These are phyloP conservation scores for Botrylloides violaceus DNA, from an alignment of 23 tunicate genomes.

Conservation along the genomic window DNA sequence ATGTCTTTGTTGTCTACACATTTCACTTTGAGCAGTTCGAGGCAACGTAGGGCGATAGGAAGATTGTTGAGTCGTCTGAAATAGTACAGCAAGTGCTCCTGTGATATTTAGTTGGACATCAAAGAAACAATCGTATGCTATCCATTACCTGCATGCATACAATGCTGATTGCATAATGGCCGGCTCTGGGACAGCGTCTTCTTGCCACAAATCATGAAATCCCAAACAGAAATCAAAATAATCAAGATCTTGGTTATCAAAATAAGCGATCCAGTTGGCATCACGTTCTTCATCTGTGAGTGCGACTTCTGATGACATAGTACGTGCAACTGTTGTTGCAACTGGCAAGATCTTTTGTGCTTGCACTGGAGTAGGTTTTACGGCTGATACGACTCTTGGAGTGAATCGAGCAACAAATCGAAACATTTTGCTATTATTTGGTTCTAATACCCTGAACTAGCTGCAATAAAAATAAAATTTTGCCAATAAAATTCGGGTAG, in stretches of 20 bases:
- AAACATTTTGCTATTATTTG: constrained; percentile 15
- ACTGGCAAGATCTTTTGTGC: not conserved
- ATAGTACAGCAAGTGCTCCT: no score
- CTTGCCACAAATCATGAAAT: constrained; percentile 33
- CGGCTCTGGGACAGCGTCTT: constrained; percentile 63
- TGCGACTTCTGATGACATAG: not conserved
- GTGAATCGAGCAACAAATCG: constrained; percentile 10
- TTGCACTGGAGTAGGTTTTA: not conserved
- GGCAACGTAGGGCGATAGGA: constrained; percentile 69
- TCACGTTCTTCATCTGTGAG: constrained; percentile 42
- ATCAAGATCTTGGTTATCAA: constrained; percentile 52
- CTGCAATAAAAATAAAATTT: no score
- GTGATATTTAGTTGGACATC: no score
- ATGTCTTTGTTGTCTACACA: constrained; percentile 59
- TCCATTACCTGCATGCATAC: constrained; percentile 36
- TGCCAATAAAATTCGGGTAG: no score
- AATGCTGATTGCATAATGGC: constrained; percentile 62
- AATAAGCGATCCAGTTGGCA: constrained; percentile 41
- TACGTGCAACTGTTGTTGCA: constrained; percentile 1
- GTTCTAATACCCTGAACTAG: no score
- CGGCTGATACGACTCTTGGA: not conserved
- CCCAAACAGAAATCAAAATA: constrained; percentile 41
- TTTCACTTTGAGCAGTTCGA: constrained; percentile 68
- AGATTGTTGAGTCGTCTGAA: constrained; percentile 66
- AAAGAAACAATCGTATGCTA: not conserved